phyloP scores from a whole-genome alignment of 2,888 invertebrate species.

The Xylophagus ater region DNA sequence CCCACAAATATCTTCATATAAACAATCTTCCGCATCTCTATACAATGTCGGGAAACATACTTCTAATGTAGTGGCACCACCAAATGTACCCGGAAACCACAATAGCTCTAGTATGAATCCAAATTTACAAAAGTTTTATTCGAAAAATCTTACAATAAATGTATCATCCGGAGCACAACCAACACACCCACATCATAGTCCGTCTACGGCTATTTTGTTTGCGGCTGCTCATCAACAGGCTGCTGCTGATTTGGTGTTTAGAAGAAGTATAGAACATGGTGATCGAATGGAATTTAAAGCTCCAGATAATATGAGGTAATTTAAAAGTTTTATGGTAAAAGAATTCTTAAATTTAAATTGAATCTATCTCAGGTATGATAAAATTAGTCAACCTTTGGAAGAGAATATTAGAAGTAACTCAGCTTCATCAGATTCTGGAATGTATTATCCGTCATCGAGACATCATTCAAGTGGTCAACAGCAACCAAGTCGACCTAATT shows the following conservation, averaged over 20 bases:
- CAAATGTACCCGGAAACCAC: constrained; percentile 29
- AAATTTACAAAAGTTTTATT: constrained; percentile 15
- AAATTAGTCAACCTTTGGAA: constrained; percentile 14
- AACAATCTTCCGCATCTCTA: constrained; percentile 8
- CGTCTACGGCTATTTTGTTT: constrained; percentile 19
- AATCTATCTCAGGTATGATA: constrained; percentile 14
- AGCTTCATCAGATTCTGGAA: constrained; percentile 34
- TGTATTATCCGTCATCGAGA: constrained; percentile 25
- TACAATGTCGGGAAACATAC: constrained; percentile 12
- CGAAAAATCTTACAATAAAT: constrained; percentile 16
- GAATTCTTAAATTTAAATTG: neutral
- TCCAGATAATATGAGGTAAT: constrained; percentile 18
- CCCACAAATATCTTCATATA: constrained; percentile 10
- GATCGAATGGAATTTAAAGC: constrained; percentile 20
- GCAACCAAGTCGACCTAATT: constrained; percentile 35
- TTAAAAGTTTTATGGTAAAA: neutral
- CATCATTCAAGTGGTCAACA: constrained; percentile 14
- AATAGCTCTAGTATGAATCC: neutral
- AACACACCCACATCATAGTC: constrained; percentile 13
- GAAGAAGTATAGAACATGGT: constrained; percentile 12
- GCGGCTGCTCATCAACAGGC: constrained; percentile 18
- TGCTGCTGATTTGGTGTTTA: constrained; percentile 8
- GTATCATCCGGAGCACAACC: constrained; percentile 8
- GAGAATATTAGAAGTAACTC: constrained; percentile 30
- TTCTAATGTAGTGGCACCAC: constrained; percentile 16